A percentile compares a stretch with the other conserved stretches of the same genome.
These are phyloP conservation scores for Ailurus styani DNA, from an alignment of 2,113 vertebrate species.

Conservation along the genomic window DNA sequence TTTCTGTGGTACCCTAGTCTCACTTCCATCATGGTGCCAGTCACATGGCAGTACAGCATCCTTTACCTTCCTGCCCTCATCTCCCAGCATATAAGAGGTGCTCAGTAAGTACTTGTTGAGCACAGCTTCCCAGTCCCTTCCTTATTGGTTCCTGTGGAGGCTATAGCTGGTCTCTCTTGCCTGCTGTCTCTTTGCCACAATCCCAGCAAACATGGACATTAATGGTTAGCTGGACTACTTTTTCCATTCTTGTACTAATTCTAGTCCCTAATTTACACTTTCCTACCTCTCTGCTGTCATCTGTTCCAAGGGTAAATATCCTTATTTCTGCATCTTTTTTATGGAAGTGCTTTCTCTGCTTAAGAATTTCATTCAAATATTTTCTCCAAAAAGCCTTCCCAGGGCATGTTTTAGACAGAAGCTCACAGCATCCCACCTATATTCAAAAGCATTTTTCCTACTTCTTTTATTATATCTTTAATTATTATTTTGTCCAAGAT, in stretches of 20 bases:
- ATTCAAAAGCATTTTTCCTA: background rate
- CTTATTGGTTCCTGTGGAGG: background rate
- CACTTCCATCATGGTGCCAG: background rate
- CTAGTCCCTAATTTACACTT: background rate
- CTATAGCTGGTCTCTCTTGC: background rate
- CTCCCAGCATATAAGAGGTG: background rate
- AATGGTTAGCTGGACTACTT: background rate
- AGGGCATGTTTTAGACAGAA: background rate
- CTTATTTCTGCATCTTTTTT: background rate
- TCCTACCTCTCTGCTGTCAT: background rate
- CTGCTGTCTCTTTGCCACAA: background rate
- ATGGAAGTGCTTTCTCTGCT: background rate
- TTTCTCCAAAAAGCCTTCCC: background rate
- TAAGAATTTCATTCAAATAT: background rate
- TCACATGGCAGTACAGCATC: background rate
- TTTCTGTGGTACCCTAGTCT: background rate
- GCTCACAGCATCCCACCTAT: background rate
- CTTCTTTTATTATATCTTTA: background rate
- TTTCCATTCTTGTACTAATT: background rate
- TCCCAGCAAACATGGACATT: background rate
- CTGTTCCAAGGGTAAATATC: background rate
- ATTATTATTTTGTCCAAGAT: background rate
- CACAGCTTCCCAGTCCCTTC: background rate
- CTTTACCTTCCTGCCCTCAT: background rate
- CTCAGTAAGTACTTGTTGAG: background rate